Conservation (phyloP, 1,140 invertebrate species). For the Diachasmimorpha longicaudata region DNA sequence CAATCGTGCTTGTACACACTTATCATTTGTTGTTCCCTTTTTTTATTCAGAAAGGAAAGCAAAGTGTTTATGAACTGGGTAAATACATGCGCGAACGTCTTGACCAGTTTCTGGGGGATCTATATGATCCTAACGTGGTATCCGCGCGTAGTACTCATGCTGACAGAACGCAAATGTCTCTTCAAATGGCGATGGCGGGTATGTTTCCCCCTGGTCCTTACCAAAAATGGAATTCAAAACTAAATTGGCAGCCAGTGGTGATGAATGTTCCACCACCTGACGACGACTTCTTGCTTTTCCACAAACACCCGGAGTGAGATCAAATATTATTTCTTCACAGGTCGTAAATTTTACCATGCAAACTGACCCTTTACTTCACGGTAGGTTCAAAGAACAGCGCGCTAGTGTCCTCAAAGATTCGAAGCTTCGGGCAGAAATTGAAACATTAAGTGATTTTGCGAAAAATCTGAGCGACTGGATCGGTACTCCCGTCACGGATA, state of each 20-base stretch:
- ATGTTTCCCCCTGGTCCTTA: constrained; percentile 45
- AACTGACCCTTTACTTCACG: background rate
- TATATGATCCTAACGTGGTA: constrained; percentile 56
- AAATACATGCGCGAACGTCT: constrained; percentile 54
- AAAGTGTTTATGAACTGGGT: constrained; percentile 58
- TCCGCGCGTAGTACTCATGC: constrained; percentile 64
- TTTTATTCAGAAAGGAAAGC: constrained; percentile 50
- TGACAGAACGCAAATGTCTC: constrained; percentile 65
- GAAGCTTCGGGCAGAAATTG: background rate
- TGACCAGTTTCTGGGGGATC: constrained; percentile 50
- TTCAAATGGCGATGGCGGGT: constrained; percentile 48
- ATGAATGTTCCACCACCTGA: background rate
- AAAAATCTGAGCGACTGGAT: background rate
- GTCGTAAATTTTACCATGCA: background rate
- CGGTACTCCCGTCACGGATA: background rate
- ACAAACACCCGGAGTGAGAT: background rate
- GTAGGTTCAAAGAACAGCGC: background rate
- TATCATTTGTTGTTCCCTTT: background rate
- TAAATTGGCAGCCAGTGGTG: constrained; percentile 52
- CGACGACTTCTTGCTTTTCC: background rate
- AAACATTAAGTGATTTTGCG: background rate
- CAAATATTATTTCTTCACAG: background rate
- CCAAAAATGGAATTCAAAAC: constrained; percentile 41
- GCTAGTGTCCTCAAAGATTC: too few relatives aligned
- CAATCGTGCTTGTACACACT: background rate